These are phyloP conservation scores for Leucophenga montana DNA, from an alignment of 2,888 invertebrate species.

Conservation along the genomic window DNA sequence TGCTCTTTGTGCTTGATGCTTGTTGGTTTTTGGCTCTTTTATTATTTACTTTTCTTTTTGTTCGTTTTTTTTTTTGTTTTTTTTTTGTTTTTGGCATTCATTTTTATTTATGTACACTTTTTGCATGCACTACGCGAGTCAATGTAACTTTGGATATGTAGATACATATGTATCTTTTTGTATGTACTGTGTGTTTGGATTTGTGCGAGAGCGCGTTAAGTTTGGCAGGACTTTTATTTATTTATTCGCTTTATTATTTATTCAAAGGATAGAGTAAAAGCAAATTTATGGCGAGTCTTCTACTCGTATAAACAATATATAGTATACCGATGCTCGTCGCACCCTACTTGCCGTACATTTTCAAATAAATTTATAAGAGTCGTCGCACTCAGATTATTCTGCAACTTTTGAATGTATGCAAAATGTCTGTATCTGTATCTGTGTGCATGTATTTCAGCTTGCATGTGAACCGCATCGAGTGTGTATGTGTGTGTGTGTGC, in stretches of 20 bases:
- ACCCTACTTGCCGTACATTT: background rate
- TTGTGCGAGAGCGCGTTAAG: background rate
- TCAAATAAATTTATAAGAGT: background rate
- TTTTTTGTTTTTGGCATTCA: background rate
- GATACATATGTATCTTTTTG: too few relatives aligned
- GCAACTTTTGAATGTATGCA: too few relatives aligned
- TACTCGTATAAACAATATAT: too few relatives aligned
- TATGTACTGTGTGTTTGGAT: too few relatives aligned
- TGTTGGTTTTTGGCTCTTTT: background rate
- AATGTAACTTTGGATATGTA: too few relatives aligned
- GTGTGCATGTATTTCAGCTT: background rate
- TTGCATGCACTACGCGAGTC: background rate
- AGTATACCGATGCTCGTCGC: too few relatives aligned
- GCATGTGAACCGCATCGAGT: too few relatives aligned
- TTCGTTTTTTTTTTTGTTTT: background rate
- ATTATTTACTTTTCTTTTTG: background rate
- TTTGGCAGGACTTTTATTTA: slow-evolving; percentile 5
- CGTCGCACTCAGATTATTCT: too few relatives aligned
- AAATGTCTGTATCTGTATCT: too few relatives aligned
- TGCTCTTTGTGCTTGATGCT: background rate
- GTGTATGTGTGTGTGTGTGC: background rate
- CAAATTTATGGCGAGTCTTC: slow-evolving; percentile 5
- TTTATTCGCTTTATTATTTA: slow-evolving; percentile 10
- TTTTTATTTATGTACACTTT: slow-evolving; percentile 2
- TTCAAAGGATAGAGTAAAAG: slow-evolving; percentile 11